Evolutionary conservation across 2,888 invertebrate genomes (phyloP).

Genomic region (Phlogophora meticulosa): DNA sequence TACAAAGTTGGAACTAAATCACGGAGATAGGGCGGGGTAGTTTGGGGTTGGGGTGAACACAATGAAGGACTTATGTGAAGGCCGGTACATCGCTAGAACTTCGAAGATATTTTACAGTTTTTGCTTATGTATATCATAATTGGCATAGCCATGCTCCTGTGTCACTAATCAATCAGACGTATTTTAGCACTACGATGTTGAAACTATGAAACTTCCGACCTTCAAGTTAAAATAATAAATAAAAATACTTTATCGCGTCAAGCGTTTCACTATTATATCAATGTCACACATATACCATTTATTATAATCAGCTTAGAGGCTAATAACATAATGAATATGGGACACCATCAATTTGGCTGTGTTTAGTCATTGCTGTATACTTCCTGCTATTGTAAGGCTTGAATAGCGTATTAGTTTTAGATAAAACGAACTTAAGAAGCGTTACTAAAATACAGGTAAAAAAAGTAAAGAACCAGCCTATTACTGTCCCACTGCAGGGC

Average conservation of each 20-base stretch:
- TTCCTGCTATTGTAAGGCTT: slow-evolving; percentile 24
- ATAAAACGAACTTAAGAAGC: not conserved
- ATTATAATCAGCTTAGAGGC: slow-evolving; percentile 3
- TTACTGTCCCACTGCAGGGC: no score
- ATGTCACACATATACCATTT: slow-evolving; percentile 36
- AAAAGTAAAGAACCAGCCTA: no score
- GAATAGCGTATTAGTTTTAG: slow-evolving; percentile 1
- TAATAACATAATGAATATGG: slow-evolving; percentile 9
- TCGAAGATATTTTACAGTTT: not conserved
- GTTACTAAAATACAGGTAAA: not conserved
- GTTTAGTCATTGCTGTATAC: slow-evolving; percentile 3
- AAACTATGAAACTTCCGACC: not conserved
- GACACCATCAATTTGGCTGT: slow-evolving; percentile 20
- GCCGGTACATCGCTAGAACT: no score
- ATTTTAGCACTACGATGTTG: no score
- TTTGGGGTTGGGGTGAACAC: no score
- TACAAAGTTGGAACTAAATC: slow-evolving; percentile 1
- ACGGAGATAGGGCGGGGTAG: not conserved
- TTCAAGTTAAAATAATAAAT: not conserved
- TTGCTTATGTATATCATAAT: not conserved
- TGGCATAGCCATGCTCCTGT: no score
- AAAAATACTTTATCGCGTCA: slow-evolving; percentile 1
- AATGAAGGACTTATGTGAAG: no score
- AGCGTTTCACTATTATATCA: slow-evolving; percentile 21
- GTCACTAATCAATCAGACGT: no score